Base-by-base conservation (phyloP, 2,888 invertebrate genomes). In the Latrodectus hesperus region DNA sequence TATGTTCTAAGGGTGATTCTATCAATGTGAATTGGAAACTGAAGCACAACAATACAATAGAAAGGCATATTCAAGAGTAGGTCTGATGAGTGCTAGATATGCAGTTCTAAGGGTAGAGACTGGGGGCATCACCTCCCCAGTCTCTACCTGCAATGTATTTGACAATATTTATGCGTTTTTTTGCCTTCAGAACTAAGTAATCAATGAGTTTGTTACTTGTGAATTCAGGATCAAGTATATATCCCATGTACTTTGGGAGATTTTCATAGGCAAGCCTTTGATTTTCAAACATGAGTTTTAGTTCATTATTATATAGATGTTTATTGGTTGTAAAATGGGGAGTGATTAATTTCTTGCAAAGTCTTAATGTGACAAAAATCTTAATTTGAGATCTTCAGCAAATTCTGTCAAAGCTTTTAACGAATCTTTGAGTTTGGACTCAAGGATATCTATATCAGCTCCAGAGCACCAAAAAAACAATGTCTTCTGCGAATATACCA, bases 141-240 rank as follows among this genome's bases (percentile, higher is more conserved):
- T 71, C 38, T 22, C 26, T 55, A 38, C 60, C 60, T 60, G 79
- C 55, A 16, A 38, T 71, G 49, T 71, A 79, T n/a, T 76, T 65
- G 22, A 65, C 49, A 10, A 76, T 26, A 38, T 71, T 71, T 71
- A 71, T 49, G 17, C 60, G 71, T 52, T 81, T 81, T 16, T 64
- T 73, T n/a, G 12, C 12, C 11, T 81, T 81, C 65, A 49, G 17
- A 9, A 12, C n/a, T 60, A 79, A 17, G 10, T 74, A 17, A 12
- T 83, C 75, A 70, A 83, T 73, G 53, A 65, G 73, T 26, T 72
- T 74, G 16, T 81, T 65, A n/a, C 65, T 12, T 51, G 67, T 81
- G 52, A 64, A 53, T 60, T 82, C 74, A 2, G 74, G n/a, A n/a
- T 82, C 68, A 2, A 82, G 17, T 55, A 82, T 68, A 10, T 49